A percentile compares a stretch with the other conserved stretches of the same genome.
These are phyloP conservation scores for Diarsia mendica DNA, from an alignment of 2,888 invertebrate genomes.

Conservation along the genomic window DNA sequence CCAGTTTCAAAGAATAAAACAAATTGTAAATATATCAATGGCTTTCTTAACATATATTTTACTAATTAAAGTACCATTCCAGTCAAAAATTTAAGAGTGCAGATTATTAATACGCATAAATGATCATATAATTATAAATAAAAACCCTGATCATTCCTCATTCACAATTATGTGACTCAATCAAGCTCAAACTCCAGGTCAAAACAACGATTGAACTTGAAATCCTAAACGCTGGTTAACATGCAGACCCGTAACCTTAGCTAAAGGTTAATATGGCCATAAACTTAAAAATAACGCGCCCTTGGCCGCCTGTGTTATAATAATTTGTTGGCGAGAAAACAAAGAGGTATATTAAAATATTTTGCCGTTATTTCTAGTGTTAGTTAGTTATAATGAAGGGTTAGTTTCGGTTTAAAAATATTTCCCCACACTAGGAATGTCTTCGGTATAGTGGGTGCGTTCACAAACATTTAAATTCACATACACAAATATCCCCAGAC, in stretches of 20 bases:
- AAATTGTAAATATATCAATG: too few relatives aligned
- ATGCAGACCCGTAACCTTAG: slow-evolving; percentile 39
- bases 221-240: slow-evolving; percentile 40
- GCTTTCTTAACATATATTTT: too few relatives aligned
- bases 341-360: slow-evolving; percentile 22
- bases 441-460: too few relatives aligned
- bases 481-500: too few relatives aligned
- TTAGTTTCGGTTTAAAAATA: too few relatives aligned
- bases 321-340: slow-evolving; percentile 41
- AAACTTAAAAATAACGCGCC: slow-evolving; percentile 52
- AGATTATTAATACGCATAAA: too few relatives aligned
- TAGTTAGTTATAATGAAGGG: neutral
- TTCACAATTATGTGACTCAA: neutral
- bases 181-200: slow-evolving; percentile 10
- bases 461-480: too few relatives aligned
- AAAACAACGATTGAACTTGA: slow-evolving; percentile 44
- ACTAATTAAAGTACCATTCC: too few relatives aligned
- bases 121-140: too few relatives aligned
- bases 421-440: too few relatives aligned
- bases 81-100: too few relatives aligned
- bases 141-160: neutral
- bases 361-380: slow-evolving; percentile 21
- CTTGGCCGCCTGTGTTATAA: slow-evolving; percentile 39
- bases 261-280: slow-evolving; percentile 47
- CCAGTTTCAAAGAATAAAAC: too few relatives aligned